Base-by-base conservation (phyloP, 2,113 vertebrate species). In the Canis aureus region DNA sequence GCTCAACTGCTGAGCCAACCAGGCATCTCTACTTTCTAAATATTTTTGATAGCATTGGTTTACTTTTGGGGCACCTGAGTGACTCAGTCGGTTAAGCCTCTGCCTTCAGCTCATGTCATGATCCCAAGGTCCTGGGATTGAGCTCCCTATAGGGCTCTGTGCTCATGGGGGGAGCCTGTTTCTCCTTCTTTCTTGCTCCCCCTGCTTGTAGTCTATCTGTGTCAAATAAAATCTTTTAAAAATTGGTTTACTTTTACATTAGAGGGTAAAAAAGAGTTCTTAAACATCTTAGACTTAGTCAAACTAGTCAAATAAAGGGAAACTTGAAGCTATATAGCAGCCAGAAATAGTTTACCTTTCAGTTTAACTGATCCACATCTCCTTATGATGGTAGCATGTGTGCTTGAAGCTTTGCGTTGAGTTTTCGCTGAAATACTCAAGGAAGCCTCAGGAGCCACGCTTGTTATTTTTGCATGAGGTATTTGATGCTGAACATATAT, bases 401-500 rank as follows among this genome's bases (percentile, higher is more conserved):
- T 91, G 38, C 91, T 94, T 0, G 0, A 89, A 96, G 89, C 84
- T 96, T 93, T 80, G 97, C 89, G 93, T 90, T 9, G 88, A 96
- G 87, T 53, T 74, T 35, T 78, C 98, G 94, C 91, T 92, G 97
- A 98, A 98, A 97, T 95, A 97, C 96, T 82, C 11, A 87, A 97
- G 78, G 82, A 96, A 96, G 82, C 66, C 95, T 95, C 0, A 0
- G 91, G 94, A 98, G 90, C 91, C 86, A 84, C 96, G 94, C 81
- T 96, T 85, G 92, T 98, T 98, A 97, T 95, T 98, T 98, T 97
- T 98, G 94, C 92, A 98, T 87, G 74, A 97, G 91, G 69, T 71
- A 91, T 98, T 98, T 98, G 98, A 97, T 94, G 73, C 85, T 95
- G 97, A 98, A 93, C 97, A 97, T 96, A 98, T 98, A 98, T 97